These are phyloP conservation scores for Eremophila alpestris DNA, from an alignment of 2,797 vertebrate species.

Conservation along the genomic window DNA sequence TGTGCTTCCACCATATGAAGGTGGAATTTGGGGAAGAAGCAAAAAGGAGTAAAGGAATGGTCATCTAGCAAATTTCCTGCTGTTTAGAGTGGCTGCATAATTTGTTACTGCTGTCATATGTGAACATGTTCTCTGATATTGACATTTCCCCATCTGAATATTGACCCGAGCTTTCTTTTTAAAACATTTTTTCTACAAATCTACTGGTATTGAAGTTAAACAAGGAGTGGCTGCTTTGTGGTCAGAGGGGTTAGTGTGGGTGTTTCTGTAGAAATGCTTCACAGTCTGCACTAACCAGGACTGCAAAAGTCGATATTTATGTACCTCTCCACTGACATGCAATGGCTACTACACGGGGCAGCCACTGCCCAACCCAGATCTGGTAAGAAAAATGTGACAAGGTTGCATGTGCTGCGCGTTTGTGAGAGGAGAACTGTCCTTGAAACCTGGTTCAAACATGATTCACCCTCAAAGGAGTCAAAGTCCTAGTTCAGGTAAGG, in stretches of 20 bases:
- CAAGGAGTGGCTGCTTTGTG: background rate
- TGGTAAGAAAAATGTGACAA: constrained; percentile 6
- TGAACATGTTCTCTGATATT: background rate
- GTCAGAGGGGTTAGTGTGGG: background rate
- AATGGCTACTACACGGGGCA: background rate
- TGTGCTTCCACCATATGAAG: background rate
- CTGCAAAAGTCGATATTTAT: background rate
- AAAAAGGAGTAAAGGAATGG: background rate
- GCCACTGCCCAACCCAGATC: background rate
- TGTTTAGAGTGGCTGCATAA: background rate
- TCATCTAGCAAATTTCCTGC: background rate
- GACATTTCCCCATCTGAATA: background rate
- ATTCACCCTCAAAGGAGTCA: constrained; percentile 50
- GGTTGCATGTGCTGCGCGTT: background rate
- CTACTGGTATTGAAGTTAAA: background rate
- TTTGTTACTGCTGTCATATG: background rate
- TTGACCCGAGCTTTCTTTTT: background rate
- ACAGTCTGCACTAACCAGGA: background rate
- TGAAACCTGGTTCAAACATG: constrained; percentile 56
- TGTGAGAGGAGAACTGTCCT: constrained; percentile 35
- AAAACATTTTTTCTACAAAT: background rate
- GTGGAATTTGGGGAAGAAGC: background rate
- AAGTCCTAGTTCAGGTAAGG: constrained; percentile 57
- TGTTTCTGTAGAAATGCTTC: background rate
- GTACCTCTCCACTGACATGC: background rate